Percentiles rank a stretch among this genome's conserved stretches.
Conservation (phyloP, 2,113 vertebrate genomes). For the Meriones unguiculatus region DNA sequence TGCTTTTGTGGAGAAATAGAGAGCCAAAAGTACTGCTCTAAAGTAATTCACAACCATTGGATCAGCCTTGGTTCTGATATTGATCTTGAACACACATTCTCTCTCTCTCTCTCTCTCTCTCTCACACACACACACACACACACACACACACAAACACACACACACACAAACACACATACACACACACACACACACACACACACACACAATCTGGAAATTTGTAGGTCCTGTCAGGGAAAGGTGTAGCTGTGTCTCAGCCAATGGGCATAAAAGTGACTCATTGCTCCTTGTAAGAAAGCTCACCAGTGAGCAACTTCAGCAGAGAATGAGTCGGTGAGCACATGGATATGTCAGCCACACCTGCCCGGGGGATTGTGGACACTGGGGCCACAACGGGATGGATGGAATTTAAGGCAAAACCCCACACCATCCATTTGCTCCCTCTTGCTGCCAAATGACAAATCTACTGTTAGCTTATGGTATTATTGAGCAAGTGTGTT, state of each 20-base stretch:
- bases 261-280: not conserved
- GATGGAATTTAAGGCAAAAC: not conserved
- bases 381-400: not conserved
- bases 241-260: not conserved
- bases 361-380: rapidly evolving
- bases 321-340: not conserved
- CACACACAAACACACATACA: not conserved
- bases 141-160: not conserved
- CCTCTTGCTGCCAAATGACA: not conserved
- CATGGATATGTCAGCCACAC: not conserved
- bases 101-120: no score
- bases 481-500: not conserved
- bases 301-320: not conserved
- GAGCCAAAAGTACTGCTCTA: not conserved
- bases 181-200: not conserved
- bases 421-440: not conserved
- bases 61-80: not conserved
- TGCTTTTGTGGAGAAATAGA: not conserved
- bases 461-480: not conserved
- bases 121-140: not conserved
- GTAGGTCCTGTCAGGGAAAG: not conserved
- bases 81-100: not conserved
- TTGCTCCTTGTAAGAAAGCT: not conserved
- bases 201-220: not conserved
- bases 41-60: not conserved